Conservation (phyloP, 1,140 invertebrate species). For the Orchesella cincta region DNA sequence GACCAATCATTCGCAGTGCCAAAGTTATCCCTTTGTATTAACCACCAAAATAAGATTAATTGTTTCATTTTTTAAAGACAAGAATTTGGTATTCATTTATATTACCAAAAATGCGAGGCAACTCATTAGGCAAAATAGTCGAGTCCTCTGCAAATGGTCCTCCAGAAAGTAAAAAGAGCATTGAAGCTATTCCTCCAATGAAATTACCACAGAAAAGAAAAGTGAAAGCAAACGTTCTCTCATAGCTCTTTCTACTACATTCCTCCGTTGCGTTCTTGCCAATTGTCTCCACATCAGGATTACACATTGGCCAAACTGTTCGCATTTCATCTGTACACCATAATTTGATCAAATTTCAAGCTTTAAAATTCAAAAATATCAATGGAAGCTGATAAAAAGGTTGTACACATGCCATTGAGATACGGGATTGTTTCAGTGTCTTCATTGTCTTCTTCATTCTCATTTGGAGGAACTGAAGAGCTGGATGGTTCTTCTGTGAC, state of each 20-base stretch:
- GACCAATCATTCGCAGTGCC: constrained; percentile 67
- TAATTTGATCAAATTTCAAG: no score
- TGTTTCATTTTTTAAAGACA: background rate
- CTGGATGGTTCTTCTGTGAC: no score
- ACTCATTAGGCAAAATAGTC: background rate
- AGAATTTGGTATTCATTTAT: background rate
- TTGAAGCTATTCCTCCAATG: background rate
- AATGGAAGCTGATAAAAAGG: no score
- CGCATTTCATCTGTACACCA: constrained; percentile 5
- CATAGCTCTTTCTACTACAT: background rate
- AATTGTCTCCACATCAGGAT: background rate
- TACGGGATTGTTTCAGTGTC: no score
- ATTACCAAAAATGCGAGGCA: constrained; percentile 3
- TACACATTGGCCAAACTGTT: background rate
- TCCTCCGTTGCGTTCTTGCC: background rate
- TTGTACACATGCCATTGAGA: no score
- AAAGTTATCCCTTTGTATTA: constrained; percentile 47
- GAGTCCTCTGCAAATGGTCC: constrained; percentile 14
- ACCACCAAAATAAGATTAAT: no score
- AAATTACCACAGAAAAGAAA: background rate
- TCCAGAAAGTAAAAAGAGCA: background rate
- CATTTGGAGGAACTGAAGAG: no score
- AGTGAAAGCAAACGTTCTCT: background rate
- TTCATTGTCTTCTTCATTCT: no score
- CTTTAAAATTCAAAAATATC: no score